phyloP scores from a whole-genome alignment of 2,113 vertebrate species.

The Parus major region DNA sequence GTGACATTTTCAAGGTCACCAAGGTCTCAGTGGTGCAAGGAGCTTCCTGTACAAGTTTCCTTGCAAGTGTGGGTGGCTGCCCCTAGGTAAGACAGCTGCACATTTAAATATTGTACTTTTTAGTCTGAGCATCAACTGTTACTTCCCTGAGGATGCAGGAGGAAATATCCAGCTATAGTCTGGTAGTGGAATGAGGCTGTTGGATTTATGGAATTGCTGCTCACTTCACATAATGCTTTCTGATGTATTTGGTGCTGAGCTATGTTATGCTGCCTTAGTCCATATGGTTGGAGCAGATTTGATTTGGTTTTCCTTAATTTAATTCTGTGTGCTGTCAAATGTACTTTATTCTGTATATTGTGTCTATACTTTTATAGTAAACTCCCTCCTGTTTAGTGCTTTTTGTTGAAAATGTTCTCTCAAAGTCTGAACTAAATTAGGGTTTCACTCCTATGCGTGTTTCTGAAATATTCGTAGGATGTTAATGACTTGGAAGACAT shows the following conservation, averaged over 20 bases:
- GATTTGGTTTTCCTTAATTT: conserved; percentile 61
- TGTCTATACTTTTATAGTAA: conserved; percentile 34
- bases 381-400: conserved; percentile 27
- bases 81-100: not conserved
- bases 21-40: not conserved
- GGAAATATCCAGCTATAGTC: not conserved
- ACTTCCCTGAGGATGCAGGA: not conserved
- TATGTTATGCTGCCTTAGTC: conserved; percentile 46
- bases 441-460: not conserved
- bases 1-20: not conserved
- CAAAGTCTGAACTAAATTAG: not conserved
- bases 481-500: not conserved
- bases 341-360: conserved; percentile 54
- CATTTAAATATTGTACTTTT: not conserved
- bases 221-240: conserved; percentile 54
- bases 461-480: not conserved
- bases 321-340: conserved; percentile 59
- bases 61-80: not conserved
- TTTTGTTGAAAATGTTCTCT: conserved; percentile 13
- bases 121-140: not conserved
- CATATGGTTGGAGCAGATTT: conserved; percentile 61
- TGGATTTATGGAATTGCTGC: conserved; percentile 42
- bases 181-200: not conserved
- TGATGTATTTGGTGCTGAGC: conserved; percentile 53
- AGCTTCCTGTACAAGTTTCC: not conserved